These are phyloP conservation scores for Diplodus sargus DNA, from an alignment of 2,797 vertebrate genomes.

Conservation along the genomic window DNA sequence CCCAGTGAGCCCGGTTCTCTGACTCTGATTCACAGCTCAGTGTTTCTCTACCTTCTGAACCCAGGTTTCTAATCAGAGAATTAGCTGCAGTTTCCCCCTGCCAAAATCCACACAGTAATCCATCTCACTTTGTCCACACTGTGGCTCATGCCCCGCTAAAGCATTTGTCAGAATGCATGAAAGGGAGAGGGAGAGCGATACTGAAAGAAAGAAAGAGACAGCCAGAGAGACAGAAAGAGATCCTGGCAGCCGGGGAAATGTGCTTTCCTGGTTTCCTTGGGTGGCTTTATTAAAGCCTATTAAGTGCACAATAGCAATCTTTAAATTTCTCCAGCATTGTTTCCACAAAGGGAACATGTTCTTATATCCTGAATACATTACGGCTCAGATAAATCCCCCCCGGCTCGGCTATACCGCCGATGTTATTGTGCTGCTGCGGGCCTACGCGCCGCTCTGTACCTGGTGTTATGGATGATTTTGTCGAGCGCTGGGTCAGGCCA, in stretches of 20 bases:
- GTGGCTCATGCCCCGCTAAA: constrained; percentile 64
- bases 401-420: constrained; percentile 4
- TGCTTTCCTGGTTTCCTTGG: constrained; percentile 50
- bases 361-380: constrained; percentile 42
- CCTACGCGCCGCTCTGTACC: constrained; percentile 21
- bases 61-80: constrained; percentile 85
- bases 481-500: constrained; percentile 61
- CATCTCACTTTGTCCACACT: constrained; percentile 83
- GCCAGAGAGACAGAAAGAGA: constrained; percentile 39
- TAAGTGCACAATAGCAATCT: constrained; percentile 59
- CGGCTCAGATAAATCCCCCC: constrained; percentile 32
- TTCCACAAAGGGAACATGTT: constrained; percentile 51
- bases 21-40: constrained; percentile 76
- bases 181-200: constrained; percentile 3
- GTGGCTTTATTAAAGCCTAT: constrained; percentile 72
- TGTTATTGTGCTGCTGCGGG: constrained; percentile 37
- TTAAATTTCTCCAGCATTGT: constrained; percentile 54
- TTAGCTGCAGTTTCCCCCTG: constrained; percentile 75
- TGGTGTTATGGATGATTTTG: constrained; percentile 60
- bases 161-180: constrained; percentile 66
- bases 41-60: constrained; percentile 76
- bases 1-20: constrained; percentile 45
- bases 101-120: constrained; percentile 81
- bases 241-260: constrained; percentile 58
- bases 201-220: constrained; percentile 16